Percentiles rank a stretch among this genome's conserved stretches.
Evolutionary conservation across 2,888 invertebrate genomes (phyloP).

Genomic region (Pollenia labialis): DNA sequence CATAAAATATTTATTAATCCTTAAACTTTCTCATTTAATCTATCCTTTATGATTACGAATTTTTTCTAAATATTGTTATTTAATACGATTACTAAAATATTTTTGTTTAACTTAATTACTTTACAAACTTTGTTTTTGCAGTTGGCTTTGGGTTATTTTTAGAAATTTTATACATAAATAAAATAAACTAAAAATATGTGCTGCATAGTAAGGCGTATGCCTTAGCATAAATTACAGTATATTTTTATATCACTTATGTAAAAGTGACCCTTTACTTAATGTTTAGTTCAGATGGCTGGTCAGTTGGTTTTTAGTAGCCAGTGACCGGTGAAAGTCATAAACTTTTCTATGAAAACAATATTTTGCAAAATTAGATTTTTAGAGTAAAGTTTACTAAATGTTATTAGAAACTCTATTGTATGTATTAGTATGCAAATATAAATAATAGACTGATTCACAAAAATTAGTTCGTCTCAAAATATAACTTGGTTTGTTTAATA

Average conservation of each 20-base stretch:
- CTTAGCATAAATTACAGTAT: neutral
- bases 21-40: conserved; percentile 51
- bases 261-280: conserved; percentile 50
- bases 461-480: too few species aligned
- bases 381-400: neutral
- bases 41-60: neutral
- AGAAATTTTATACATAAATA: conserved; percentile 41
- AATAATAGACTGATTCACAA: too few species aligned
- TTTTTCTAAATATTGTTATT: conserved; percentile 33
- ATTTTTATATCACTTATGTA: neutral
- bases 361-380: conserved; percentile 57
- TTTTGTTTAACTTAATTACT: conserved; percentile 5
- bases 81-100: conserved; percentile 15
- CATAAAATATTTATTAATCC: conserved; percentile 35
- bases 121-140: conserved; percentile 20
- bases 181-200: conserved; percentile 2
- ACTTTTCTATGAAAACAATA: conserved; percentile 46
- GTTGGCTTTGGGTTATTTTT: conserved; percentile 50
- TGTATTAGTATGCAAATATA: too few species aligned
- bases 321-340: conserved; percentile 60
- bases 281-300: conserved; percentile 7
- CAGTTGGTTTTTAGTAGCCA: conserved; percentile 9
- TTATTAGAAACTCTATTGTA: too few species aligned
- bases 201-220: neutral
- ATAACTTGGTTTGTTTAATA: too few species aligned